Conservation (phyloP, 2,888 invertebrate genomes). For the Tetranychus truncatus region DNA sequence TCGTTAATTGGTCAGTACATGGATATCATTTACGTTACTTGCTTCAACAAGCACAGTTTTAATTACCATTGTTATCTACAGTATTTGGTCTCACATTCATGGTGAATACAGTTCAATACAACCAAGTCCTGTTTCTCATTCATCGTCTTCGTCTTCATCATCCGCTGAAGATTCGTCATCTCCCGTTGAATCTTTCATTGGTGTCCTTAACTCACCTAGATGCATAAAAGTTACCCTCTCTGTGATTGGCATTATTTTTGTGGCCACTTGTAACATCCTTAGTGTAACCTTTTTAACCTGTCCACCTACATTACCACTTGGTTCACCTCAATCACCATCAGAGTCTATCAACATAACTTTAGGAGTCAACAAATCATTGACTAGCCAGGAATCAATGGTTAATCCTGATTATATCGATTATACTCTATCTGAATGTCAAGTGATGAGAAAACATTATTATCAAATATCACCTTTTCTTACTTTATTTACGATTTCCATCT, state of each 20-base stretch:
- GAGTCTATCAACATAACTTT: background rate
- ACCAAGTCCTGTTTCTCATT: background rate
- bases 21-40: slow-evolving; percentile 12
- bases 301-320: background rate
- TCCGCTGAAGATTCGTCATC: background rate
- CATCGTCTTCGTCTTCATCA: background rate
- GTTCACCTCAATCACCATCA: background rate
- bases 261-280: slow-evolving; percentile 4
- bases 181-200: slow-evolving; percentile 6
- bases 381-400: background rate
- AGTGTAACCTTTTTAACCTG: slow-evolving; percentile 4
- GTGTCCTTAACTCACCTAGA: background rate
- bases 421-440: slow-evolving; percentile 8
- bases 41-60: slow-evolving; percentile 5
- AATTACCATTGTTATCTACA: slow-evolving; percentile 3
- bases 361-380: background rate
- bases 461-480: slow-evolving; percentile 62
- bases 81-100: slow-evolving; percentile 4
- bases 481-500: slow-evolving; percentile 61
- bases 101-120: slow-evolving; percentile 5
- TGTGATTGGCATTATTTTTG: slow-evolving; percentile 9
- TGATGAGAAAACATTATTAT: slow-evolving; percentile 42
- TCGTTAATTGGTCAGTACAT: background rate
- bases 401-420: background rate
- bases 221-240: slow-evolving; percentile 3